Conservation (phyloP, 2,113 vertebrate genomes). For the Proteles cristata region DNA sequence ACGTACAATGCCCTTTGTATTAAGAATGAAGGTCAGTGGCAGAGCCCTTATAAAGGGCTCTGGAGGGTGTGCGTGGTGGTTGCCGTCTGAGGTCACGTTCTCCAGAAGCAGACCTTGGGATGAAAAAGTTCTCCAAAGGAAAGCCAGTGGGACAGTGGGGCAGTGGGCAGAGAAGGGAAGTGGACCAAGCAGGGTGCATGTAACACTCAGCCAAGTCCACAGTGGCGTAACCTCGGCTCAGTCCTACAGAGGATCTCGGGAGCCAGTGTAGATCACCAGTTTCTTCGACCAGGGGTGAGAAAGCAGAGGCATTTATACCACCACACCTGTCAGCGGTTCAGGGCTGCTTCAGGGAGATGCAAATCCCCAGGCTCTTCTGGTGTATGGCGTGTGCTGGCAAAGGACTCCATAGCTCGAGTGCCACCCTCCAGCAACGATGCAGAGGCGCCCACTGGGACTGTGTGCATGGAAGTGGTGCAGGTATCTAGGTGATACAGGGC, state of each 20-base stretch:
- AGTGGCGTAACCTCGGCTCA: not conserved
- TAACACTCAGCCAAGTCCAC: not conserved
- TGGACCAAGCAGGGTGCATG: not conserved
- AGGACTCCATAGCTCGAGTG: not conserved
- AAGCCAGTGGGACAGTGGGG: not conserved
- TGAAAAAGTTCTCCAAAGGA: not conserved
- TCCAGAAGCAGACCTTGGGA: not conserved
- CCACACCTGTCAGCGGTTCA: not conserved
- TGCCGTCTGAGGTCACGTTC: not conserved
- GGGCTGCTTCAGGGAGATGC: not conserved
- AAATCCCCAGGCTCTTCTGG: not conserved
- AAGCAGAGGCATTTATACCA: not conserved
- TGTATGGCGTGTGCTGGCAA: not conserved
- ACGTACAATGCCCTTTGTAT: slow-evolving; percentile 91
- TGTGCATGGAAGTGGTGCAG: not conserved
- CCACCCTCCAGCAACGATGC: not conserved
- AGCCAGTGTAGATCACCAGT: not conserved
- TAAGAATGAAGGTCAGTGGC: slow-evolving; percentile 93
- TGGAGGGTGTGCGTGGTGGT: not conserved
- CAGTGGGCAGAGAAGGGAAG: not conserved
- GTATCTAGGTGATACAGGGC: not conserved
- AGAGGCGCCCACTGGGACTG: not conserved
- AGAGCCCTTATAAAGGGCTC: slow-evolving; percentile 39
- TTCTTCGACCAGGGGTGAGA: not conserved
- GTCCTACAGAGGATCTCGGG: not conserved